A percentile compares a stretch with the other conserved stretches of the same genome.
These are phyloP conservation scores for Pyrgilauda ruficollis DNA, from an alignment of 2,113 vertebrate genomes.

Conservation along the genomic window DNA sequence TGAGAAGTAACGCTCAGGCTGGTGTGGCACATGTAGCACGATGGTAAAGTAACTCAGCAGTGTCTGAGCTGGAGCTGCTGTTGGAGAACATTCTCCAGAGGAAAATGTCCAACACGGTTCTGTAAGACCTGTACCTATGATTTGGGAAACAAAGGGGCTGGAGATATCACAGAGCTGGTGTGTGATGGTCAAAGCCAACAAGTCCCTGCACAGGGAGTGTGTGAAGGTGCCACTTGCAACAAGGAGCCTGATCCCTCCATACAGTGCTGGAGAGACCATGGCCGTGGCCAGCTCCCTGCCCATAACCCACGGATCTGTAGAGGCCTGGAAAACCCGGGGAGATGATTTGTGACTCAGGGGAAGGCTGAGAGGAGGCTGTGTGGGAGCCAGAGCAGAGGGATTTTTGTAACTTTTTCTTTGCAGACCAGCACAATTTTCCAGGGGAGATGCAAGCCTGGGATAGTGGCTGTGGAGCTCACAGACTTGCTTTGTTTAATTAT, in stretches of 20 bases:
- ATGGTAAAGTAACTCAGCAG: not conserved
- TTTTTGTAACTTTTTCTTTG: conserved; percentile 7
- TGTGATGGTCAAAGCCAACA: not conserved
- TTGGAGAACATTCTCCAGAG: not conserved
- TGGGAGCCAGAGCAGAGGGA: conserved; percentile 3
- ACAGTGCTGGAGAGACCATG: not conserved
- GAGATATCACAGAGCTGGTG: not conserved
- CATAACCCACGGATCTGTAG: rapidly evolving
- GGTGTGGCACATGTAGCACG: not conserved
- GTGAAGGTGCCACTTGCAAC: not conserved
- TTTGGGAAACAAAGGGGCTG: not conserved
- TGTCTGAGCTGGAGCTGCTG: not conserved
- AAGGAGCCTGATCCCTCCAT: rapidly evolving
- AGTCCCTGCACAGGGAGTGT: not conserved
- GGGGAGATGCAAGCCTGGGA: not conserved
- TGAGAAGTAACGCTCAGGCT: not conserved
- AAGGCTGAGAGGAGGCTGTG: not conserved
- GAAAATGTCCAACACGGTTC: not conserved
- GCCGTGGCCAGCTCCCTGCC: not conserved
- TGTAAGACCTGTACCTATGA: not conserved
- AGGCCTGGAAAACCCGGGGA: not conserved
- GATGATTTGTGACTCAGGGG: not conserved
- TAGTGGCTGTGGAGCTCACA: not conserved
- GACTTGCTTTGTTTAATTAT: not conserved
- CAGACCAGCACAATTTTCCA: not conserved